These are phyloP conservation scores for Neoascia interrupta DNA, from an alignment of 2,888 invertebrate genomes.

Conservation along the genomic window DNA sequence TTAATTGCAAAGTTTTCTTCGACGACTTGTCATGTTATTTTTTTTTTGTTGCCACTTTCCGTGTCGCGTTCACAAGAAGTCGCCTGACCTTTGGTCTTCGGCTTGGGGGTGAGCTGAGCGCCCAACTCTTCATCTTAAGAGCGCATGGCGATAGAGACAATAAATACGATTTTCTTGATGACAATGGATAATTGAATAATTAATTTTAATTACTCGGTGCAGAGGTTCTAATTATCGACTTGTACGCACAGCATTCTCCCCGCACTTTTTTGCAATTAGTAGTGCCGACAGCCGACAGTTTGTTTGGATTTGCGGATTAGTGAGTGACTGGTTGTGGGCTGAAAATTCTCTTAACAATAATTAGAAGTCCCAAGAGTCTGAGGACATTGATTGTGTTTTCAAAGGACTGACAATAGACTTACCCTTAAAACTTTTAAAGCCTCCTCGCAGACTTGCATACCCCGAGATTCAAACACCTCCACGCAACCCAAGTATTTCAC, in stretches of 20 bases:
- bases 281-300: background rate
- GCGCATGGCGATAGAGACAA: conserved; percentile 14
- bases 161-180: conserved; percentile 29
- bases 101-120: too few species aligned
- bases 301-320: conserved; percentile 29
- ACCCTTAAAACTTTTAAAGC: conserved; percentile 98
- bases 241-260: background rate
- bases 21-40: conserved; percentile 5
- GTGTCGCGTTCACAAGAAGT: conserved; percentile 2
- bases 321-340: too few species aligned
- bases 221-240: conserved; percentile 46
- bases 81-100: conserved; percentile 18
- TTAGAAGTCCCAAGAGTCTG: too few species aligned
- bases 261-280: conserved; percentile 23
- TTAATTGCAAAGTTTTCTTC: background rate
- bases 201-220: conserved; percentile 52
- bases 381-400: too few species aligned
- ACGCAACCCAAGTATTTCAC: conserved; percentile 99
- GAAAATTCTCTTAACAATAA: too few species aligned
- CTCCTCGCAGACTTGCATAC: conserved; percentile 99
- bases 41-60: background rate
- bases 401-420: too few species aligned
- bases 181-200: conserved; percentile 47
- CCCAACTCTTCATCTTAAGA: too few species aligned
- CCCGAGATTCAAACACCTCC: conserved; percentile 99